phyloP scores from a whole-genome alignment of 2,113 vertebrate genomes.

The Stomatorhinus ivindoensis region DNA sequence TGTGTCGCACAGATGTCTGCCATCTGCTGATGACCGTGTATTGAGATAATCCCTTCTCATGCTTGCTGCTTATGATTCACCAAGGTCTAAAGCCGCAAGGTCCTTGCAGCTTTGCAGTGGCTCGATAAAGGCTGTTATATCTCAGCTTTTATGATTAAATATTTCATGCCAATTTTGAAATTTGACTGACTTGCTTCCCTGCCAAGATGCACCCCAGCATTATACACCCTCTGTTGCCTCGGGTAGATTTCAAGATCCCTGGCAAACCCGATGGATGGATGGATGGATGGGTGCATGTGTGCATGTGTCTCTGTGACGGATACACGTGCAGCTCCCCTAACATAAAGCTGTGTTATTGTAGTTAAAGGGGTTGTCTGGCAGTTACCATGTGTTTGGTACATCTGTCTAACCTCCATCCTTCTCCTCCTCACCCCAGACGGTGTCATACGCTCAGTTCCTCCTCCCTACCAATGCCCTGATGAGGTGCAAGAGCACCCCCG shows the following conservation, averaged over 20 bases:
- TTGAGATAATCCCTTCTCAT: background rate
- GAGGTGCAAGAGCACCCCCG: slow-evolving; percentile 56
- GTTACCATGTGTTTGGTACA: background rate
- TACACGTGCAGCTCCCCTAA: background rate
- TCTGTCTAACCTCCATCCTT: background rate
- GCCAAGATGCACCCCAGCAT: background rate
- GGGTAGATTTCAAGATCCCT: background rate
- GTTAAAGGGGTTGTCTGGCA: background rate
- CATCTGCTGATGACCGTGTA: background rate
- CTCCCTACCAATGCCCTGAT: slow-evolving; percentile 88
- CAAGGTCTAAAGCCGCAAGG: background rate
- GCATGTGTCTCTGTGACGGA: background rate
- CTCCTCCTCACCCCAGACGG: slow-evolving; percentile 60
- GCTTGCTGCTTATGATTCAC: background rate
- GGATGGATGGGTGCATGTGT: background rate
- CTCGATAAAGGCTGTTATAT: background rate
- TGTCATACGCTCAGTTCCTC: slow-evolving; percentile 89
- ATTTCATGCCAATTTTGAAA: background rate
- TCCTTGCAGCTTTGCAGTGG: background rate
- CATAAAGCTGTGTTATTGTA: background rate
- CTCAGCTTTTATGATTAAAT: background rate
- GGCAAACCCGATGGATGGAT: background rate
- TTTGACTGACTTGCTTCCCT: background rate
- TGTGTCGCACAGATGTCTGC: background rate
- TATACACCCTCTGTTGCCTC: background rate